Base-by-base conservation (phyloP, 2,797 vertebrate genomes). In the Semotilus atromaculatus region DNA sequence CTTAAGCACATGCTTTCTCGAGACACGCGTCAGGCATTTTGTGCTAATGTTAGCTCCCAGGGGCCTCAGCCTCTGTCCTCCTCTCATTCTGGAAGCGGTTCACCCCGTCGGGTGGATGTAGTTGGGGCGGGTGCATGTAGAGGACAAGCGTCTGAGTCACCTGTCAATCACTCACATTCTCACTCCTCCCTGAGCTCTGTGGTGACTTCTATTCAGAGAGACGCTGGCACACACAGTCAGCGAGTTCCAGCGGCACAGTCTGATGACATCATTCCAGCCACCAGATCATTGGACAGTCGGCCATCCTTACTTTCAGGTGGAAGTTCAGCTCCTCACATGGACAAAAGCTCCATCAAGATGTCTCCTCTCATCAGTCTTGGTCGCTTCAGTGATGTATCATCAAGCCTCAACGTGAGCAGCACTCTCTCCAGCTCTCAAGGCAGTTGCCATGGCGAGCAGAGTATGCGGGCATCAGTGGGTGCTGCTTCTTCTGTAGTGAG, bases 131-230 rank as follows among this genome's bases (percentile, higher is more conserved):
- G 76, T 75, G 48, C 48, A 1, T 48, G 40, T 34, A 74, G 80
- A 74, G 79, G 76, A 51, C 80, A 83, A 14, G 66, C 86, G 5
- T 72, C 36, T 1, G 53, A 8, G 53, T 93, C 93, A 0, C 81
- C 90, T 0, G 85, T 93, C 1, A 90, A 87, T 77, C 91, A 90
- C 23, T 95, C 95, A 34, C 95, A 90, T 80, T 96, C 95, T 8
- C 94, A 94, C 51, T 92, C 93, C 0, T 90, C 94, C 0, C 81
- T 94, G 0, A 89, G 84, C 77, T 73, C 90, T 3, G 82, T 92
- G 0, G 75, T 93, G 45, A 87, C 85, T 73, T 91, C 92, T 1
- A 55, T 36, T 13, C 89, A 90, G 77, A 90, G 87, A 71, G 64
- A 85, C n/a, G 58, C 45, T 14, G 86, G 86, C 84, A 88, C 89